Evolutionary conservation across 2,113 vertebrate species (phyloP).

Genomic region (Pachycephala philippinensis): DNA sequence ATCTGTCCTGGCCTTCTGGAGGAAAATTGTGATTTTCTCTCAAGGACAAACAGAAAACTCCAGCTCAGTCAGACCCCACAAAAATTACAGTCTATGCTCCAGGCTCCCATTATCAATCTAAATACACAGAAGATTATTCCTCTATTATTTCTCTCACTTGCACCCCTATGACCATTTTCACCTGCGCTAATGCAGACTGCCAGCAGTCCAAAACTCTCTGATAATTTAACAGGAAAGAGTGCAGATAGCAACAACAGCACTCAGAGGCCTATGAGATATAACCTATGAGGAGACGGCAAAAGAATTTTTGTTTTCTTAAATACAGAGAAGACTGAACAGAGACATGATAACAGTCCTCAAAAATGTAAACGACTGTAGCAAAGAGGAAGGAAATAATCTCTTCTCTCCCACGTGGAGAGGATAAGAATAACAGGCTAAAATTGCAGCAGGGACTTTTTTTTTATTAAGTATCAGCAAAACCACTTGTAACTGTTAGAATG

Average conservation of each 20-base stretch:
- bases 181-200: neutral
- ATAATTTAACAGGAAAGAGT: neutral
- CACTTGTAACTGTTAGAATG: neutral
- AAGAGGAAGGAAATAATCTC: slow-evolving; percentile 52
- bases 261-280: slow-evolving; percentile 10
- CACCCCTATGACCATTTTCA: neutral
- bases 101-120: neutral
- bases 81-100: neutral
- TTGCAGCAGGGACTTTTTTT: neutral
- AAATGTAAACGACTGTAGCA: slow-evolving; percentile 52
- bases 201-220: neutral
- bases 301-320: slow-evolving; percentile 47
- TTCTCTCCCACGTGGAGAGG: slow-evolving; percentile 35
- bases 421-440: slow-evolving; percentile 46
- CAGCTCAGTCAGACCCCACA: neutral
- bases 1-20: neutral
- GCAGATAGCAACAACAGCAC: neutral
- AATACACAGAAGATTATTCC: neutral
- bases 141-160: neutral
- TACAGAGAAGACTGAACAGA: slow-evolving; percentile 17
- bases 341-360: slow-evolving; percentile 56
- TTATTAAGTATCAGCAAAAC: neutral
- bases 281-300: neutral
- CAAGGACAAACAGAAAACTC: slow-evolving; percentile 8
- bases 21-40: slow-evolving; percentile 21